A percentile compares a stretch with the other conserved stretches of the same genome.
Conservation (phyloP, 1,140 invertebrate genomes). For the Hetaerina americana region DNA sequence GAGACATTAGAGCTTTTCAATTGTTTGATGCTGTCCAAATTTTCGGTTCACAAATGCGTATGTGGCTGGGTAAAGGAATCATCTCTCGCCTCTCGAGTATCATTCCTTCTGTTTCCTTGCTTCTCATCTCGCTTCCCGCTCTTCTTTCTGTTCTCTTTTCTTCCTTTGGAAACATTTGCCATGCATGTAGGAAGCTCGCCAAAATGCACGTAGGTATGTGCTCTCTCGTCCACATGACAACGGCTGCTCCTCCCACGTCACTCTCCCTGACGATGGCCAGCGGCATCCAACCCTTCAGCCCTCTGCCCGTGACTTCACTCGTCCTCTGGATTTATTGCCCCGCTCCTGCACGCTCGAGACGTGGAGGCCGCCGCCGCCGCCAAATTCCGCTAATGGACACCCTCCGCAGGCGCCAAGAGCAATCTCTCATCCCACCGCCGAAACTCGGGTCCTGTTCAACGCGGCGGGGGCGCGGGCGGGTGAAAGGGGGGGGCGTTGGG, state of each 20-base stretch:
- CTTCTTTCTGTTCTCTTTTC: neutral
- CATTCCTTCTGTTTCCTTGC: neutral
- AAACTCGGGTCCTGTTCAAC: too few relatives aligned
- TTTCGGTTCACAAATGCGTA: too few relatives aligned
- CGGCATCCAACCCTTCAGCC: neutral
- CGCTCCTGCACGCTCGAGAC: neutral
- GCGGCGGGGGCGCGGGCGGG: too few relatives aligned
- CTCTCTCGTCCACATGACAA: neutral
- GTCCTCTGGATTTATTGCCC: neutral
- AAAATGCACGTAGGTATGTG: too few relatives aligned
- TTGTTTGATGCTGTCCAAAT: too few relatives aligned
- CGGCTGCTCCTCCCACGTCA: neutral
- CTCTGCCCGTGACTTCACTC: neutral
- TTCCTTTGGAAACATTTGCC: neutral
- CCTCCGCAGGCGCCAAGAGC: too few relatives aligned
- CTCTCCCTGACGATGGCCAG: neutral
- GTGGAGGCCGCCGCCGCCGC: neutral
- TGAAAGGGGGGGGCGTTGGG: too few relatives aligned
- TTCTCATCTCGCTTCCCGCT: neutral
- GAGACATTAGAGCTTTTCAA: too few relatives aligned
- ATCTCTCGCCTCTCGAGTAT: too few relatives aligned
- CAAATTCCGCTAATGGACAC: neutral
- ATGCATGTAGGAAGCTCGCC: too few relatives aligned
- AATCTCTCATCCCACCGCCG: too few relatives aligned
- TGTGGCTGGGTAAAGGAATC: too few relatives aligned